Conservation (phyloP, 2,888 invertebrate genomes). For the Tinea semifulvella region DNA sequence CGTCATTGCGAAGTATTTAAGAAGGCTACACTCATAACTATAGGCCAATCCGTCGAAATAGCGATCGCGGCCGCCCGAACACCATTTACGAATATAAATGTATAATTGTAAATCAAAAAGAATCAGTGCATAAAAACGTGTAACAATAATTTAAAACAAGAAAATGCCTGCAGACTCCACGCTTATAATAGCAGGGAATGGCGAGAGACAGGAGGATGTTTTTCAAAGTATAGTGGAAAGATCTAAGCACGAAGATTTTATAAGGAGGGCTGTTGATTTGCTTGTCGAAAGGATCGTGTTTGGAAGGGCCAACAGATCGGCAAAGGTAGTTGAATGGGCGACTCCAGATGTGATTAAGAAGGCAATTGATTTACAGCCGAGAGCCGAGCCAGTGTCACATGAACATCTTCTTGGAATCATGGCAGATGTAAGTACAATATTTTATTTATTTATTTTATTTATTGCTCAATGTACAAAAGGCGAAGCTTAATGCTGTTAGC, state of each 20-base stretch:
- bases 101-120: neutral
- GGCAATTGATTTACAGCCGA: slow-evolving; percentile 72
- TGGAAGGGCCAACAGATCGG: slow-evolving; percentile 73
- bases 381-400: slow-evolving; percentile 68
- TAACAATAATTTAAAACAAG: neutral
- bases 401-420: slow-evolving; percentile 73
- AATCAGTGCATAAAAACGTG: neutral
- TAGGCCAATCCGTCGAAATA: slow-evolving; percentile 42
- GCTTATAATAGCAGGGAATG: slow-evolving; percentile 43
- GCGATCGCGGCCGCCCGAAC: slow-evolving; percentile 45
- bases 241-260: slow-evolving; percentile 75
- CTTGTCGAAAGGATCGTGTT: slow-evolving; percentile 80
- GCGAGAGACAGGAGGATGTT: slow-evolving; percentile 31
- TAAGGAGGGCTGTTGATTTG: slow-evolving; percentile 74
- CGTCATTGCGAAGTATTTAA: slow-evolving; percentile 49
- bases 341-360: slow-evolving; percentile 76
- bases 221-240: slow-evolving; percentile 71
- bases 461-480: too few species aligned
- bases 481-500: too few species aligned
- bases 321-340: slow-evolving; percentile 84
- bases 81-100: neutral
- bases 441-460: neutral
- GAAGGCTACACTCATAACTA: slow-evolving; percentile 41
- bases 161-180: slow-evolving; percentile 59
- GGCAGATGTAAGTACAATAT: slow-evolving; percentile 69